A percentile compares a stretch with the other conserved stretches of the same genome.
These are phyloP conservation scores for Mormyrus lacerda DNA, from an alignment of 2,113 vertebrate genomes.

Conservation along the genomic window DNA sequence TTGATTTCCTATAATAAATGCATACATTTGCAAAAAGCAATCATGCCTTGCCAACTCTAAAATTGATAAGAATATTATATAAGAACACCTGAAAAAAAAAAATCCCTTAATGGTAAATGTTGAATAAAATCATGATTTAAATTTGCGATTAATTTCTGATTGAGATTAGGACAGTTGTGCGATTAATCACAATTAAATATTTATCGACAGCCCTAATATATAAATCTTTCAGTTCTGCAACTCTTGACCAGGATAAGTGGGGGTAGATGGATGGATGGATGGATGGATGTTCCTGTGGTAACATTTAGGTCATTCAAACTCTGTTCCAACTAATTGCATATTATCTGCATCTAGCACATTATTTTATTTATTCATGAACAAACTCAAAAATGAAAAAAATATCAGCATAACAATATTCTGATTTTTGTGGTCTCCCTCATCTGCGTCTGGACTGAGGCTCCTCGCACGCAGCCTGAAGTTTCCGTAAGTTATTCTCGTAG, in stretches of 20 bases:
- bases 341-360: not conserved
- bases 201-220: not conserved
- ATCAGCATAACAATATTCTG: not conserved
- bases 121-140: no score
- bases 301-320: not conserved
- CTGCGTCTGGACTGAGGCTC: not conserved
- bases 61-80: no score
- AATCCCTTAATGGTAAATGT: no score
- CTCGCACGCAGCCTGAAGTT: not conserved
- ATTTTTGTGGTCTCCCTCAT: not conserved
- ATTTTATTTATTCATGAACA: not conserved
- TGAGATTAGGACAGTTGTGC: no score
- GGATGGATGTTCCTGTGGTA: not conserved
- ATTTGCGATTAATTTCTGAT: no score
- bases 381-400: not conserved
- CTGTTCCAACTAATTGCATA: not conserved
- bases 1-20: no score
- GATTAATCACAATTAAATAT: no score
- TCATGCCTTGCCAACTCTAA: no score
- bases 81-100: no score
- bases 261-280: not conserved
- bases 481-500: not conserved
- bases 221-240: not conserved
- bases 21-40: no score
- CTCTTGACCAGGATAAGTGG: not conserved